These are phyloP conservation scores for Phycodurus eques DNA, from an alignment of 2,113 vertebrate genomes.

Conservation along the genomic window DNA sequence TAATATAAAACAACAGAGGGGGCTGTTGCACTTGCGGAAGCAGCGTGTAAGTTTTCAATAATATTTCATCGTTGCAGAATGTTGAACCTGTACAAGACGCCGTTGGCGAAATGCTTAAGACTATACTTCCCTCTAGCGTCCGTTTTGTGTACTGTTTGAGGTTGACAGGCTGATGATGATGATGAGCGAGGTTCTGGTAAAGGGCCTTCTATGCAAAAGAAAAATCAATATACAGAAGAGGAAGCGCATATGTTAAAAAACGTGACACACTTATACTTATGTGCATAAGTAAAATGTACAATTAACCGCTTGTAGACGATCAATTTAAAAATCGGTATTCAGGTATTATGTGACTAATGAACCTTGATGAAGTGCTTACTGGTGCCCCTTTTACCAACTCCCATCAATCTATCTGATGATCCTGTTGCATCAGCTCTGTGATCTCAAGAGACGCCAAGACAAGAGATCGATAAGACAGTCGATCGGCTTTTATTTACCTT, in stretches of 20 bases:
- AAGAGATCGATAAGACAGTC: constrained; percentile 64
- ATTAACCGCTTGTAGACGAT: too few relatives aligned
- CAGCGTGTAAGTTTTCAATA: background rate
- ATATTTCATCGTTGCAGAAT: background rate
- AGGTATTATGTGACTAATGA: too few relatives aligned
- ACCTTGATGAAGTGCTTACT: too few relatives aligned
- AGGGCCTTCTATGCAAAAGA: too few relatives aligned
- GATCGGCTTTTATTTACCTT: constrained; percentile 63
- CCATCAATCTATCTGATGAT: constrained; percentile 53
- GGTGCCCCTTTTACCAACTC: background rate
- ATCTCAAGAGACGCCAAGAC: constrained; percentile 49
- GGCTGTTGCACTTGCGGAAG: background rate
- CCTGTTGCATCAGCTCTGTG: constrained; percentile 37
- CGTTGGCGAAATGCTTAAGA: constrained; percentile 29
- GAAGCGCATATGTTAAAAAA: too few relatives aligned
- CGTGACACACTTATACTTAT: too few relatives aligned
- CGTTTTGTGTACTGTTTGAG: background rate
- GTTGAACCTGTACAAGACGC: background rate
- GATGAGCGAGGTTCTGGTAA: too few relatives aligned
- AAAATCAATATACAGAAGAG: too few relatives aligned
- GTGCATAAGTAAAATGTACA: too few relatives aligned
- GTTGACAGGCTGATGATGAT: too few relatives aligned
- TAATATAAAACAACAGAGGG: background rate
- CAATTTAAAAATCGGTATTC: too few relatives aligned
- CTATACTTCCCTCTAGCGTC: constrained; percentile 62